phyloP scores from a whole-genome alignment of 1,140 invertebrate genomes.

The Paraescarpia echinospica region DNA sequence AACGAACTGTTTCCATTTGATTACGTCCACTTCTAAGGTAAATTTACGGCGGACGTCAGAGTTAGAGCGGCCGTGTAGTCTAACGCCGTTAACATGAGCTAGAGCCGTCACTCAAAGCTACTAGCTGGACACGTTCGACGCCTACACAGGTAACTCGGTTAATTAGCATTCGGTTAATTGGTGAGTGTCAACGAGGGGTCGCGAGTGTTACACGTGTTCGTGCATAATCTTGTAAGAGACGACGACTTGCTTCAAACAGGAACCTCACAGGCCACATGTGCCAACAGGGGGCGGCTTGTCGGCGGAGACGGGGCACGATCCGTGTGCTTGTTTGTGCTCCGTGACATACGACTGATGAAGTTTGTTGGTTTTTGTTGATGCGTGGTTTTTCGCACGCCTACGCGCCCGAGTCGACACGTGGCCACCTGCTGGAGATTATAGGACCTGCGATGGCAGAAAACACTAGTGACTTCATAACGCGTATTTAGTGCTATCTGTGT shows the following conservation, averaged over 20 bases:
- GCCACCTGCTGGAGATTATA: background rate
- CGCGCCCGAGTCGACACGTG: background rate
- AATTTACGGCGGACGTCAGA: background rate
- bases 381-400: background rate
- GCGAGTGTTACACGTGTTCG: background rate
- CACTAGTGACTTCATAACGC: background rate
- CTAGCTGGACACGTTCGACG: background rate
- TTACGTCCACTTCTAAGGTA: background rate
- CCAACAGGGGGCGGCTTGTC: background rate
- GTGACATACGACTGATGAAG: background rate
- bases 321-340: background rate
- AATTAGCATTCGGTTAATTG: slow-evolving; percentile 1
- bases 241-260: background rate
- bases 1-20: background rate
- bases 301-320: background rate
- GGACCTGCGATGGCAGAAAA: background rate
- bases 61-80: too few relatives aligned
- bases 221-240: background rate
- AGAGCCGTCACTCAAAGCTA: background rate
- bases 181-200: background rate
- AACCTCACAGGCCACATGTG: background rate
- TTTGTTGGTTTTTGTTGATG: background rate
- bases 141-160: background rate
- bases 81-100: too few relatives aligned
- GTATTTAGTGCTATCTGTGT: background rate